Conservation (phyloP, 1,140 invertebrate genomes). For the Papilio aristodemus region DNA sequence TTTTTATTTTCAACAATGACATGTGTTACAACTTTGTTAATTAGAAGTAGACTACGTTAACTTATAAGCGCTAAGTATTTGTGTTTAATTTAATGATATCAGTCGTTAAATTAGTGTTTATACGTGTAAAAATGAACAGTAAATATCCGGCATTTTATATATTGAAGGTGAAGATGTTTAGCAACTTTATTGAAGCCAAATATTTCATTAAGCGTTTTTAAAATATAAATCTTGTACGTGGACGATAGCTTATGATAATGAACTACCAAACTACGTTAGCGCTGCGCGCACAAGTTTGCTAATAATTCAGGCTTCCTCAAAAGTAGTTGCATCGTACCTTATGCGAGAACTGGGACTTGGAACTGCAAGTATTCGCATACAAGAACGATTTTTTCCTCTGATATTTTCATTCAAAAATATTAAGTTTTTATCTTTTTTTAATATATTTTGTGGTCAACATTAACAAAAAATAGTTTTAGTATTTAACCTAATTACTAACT, state of each 20-base stretch:
- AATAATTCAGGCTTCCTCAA: conserved; percentile 79
- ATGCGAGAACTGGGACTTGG: conserved; percentile 78
- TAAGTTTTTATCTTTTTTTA: conserved; percentile 57
- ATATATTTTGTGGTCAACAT: too few species aligned
- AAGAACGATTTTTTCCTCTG: conserved; percentile 32
- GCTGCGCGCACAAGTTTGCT: conserved; percentile 78
- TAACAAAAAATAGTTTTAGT: too few species aligned
- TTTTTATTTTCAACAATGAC: background rate
- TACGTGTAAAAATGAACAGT: too few species aligned
- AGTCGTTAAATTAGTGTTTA: background rate
- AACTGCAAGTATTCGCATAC: conserved; percentile 74
- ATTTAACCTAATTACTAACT: too few species aligned
- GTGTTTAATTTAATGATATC: background rate
- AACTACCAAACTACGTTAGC: conserved; percentile 76
- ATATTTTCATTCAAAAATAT: conserved; percentile 78
- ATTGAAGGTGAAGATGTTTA: too few species aligned
- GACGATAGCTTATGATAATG: conserved; percentile 69
- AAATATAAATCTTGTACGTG: conserved; percentile 35
- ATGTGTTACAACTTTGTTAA: background rate
- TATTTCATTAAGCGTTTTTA: conserved; percentile 1
- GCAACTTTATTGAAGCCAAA: background rate
- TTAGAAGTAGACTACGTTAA: too few species aligned
- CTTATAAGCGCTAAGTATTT: background rate
- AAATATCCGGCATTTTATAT: too few species aligned
- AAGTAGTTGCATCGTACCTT: conserved; percentile 79